These are phyloP conservation scores for Dromococcyx pavoninus DNA, from an alignment of 2,797 vertebrate species.

Conservation along the genomic window DNA sequence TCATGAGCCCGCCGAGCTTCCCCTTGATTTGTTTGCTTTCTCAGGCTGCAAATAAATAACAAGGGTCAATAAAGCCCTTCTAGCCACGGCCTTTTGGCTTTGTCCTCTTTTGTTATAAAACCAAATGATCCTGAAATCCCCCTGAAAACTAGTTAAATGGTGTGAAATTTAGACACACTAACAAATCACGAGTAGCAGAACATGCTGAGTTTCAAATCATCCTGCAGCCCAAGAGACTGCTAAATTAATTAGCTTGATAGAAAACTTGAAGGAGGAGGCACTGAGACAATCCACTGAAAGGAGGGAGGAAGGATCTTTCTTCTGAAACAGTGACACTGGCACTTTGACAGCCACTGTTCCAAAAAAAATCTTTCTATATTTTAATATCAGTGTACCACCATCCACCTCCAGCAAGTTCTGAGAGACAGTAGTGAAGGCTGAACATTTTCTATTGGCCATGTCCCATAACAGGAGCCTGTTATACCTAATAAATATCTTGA, in stretches of 20 bases:
- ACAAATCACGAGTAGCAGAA: not conserved
- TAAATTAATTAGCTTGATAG: not conserved
- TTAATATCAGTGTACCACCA: not conserved
- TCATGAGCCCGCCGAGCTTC: not conserved
- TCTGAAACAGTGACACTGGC: not conserved
- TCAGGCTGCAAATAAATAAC: not conserved
- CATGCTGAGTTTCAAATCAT: slow-evolving; percentile 5
- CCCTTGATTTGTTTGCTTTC: not conserved
- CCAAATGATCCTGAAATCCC: not conserved
- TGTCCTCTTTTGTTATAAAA: not conserved
- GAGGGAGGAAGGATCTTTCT: not conserved
- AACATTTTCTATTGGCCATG: not conserved
- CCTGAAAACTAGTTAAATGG: not conserved
- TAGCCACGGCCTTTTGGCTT: not conserved
- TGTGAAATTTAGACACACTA: not conserved
- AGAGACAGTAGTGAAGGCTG: not conserved
- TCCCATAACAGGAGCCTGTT: not conserved
- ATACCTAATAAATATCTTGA: not conserved
- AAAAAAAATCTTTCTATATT: not conserved
- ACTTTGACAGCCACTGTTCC: not conserved
- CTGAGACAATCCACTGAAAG: not conserved
- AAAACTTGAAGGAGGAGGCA: not conserved
- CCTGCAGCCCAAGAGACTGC: not conserved
- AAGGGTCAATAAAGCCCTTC: not conserved
- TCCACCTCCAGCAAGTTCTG: not conserved